Percentiles rank a stretch among this genome's conserved stretches.
Conservation (phyloP, 2,888 invertebrate genomes). For the Acanthosepion esculentum region DNA sequence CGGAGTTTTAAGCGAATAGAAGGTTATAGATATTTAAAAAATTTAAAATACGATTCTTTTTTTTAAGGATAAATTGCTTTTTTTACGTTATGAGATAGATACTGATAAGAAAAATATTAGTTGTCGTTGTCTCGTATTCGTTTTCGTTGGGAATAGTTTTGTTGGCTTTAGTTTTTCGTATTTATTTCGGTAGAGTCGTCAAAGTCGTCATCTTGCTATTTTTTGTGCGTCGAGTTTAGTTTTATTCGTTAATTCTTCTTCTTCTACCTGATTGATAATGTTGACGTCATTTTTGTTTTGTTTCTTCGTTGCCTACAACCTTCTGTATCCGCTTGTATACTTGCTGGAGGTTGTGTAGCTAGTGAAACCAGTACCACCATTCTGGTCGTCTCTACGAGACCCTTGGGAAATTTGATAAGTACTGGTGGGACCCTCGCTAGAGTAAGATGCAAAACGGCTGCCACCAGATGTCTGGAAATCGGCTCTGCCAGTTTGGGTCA, state of each 20-base stretch:
- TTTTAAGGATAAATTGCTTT: not conserved
- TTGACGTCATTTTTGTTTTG: not conserved
- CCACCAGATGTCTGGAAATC: not conserved
- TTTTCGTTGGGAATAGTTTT: not conserved
- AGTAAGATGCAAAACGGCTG: not conserved
- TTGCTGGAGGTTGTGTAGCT: not conserved
- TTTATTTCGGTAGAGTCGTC: not conserved
- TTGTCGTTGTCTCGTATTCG: not conserved
- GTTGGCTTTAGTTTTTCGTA: not conserved
- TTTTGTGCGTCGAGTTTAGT: no score
- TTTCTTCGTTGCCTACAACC: not conserved
- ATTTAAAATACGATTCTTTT: not conserved
- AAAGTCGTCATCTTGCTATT: not conserved
- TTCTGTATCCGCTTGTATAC: not conserved
- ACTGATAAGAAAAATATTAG: not conserved
- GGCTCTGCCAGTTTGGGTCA: not conserved
- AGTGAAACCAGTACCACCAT: not conserved
- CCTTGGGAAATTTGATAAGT: not conserved
- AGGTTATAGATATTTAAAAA: not conserved
- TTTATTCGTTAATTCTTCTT: not conserved
- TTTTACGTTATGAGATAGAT: no score
- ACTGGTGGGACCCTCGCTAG: not conserved
- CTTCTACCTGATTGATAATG: not conserved
- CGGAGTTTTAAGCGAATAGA: conserved; percentile 18
- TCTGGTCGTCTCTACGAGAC: not conserved